phyloP scores from a whole-genome alignment of 2,113 vertebrate species.

The Chrysemys picta region DNA sequence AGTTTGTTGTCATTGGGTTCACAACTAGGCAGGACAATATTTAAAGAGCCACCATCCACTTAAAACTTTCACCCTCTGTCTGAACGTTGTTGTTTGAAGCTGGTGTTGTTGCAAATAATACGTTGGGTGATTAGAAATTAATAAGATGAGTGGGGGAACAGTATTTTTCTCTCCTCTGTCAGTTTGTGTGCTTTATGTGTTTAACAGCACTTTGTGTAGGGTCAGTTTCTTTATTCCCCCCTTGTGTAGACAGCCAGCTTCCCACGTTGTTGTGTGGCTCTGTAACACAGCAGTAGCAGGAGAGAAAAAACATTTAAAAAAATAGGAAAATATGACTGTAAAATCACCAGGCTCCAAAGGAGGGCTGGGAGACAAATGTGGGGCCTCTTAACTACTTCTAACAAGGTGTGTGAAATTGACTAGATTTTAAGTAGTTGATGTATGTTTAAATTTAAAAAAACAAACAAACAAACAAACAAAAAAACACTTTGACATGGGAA shows the following conservation, averaged over 20 bases:
- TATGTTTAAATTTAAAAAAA: neutral
- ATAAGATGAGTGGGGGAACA: neutral
- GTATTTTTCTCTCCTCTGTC: neutral
- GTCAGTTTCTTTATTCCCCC: neutral
- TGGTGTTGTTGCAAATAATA: fast-evolving
- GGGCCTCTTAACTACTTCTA: neutral
- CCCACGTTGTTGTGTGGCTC: neutral
- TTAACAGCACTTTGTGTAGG: neutral
- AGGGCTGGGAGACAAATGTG: neutral
- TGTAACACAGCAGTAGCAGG: neutral
- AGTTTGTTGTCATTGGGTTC: neutral
- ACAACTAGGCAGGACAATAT: neutral
- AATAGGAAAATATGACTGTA: neutral
- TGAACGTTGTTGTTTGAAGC: neutral
- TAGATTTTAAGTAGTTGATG: neutral
- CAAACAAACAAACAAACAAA: neutral
- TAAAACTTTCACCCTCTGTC: neutral
- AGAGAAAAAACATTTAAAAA: neutral
- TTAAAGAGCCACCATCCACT: neutral
- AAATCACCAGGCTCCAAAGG: neutral
- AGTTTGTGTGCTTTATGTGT: neutral
- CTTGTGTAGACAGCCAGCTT: neutral
- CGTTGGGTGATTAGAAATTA: fast-evolving
- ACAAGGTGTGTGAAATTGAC: neutral
- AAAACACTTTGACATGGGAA: neutral